Base-by-base conservation (phyloP, 2,797 vertebrate species). In the Schizopygopsis malacanthus region DNA sequence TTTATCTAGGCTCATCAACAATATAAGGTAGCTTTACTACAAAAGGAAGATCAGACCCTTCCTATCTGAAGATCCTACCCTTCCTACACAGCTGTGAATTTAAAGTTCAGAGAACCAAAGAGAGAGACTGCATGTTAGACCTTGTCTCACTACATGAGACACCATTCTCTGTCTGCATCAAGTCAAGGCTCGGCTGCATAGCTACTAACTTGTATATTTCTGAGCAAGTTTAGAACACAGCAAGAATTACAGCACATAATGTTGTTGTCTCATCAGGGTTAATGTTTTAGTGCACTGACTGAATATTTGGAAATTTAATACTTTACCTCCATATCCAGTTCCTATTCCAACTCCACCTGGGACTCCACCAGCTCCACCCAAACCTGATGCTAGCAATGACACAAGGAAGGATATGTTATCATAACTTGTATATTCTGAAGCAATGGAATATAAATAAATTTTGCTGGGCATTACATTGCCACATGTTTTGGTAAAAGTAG, bases 291-390 rank as follows among this genome's bases (percentile, higher is more conserved):
- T 50, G 71, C 50, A 75, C 72, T 50, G 15, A 28, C 5, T 76
- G 28, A 37, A 37, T 33, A 33, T 54, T 76, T 81, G 45, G 16
- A 41, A 41, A 56, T 71, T 9, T 6, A 25, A 56, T 71, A 20
- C 18, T 56, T 63, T 75, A 28, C 45, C 70, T 47, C 65, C 56
- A 63, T 76, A 82, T 56, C 63, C 72, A 54, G 56, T 77, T 82
- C 47, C 63, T 70, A 22, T 54, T 52, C 65, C 67, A 71, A n/a
- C 56, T 82, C 85, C 72, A 16, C 72, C 39, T 25, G 39, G 28
- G 15, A n/a, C 69, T 82, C 85, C 80, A 69, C 79, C 63, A 12
- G 65, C 75, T 84, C 75, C 71, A 18, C 56, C 69, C 28, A 33
- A 84, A 65, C 71, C 72, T 52, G 67, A 18, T 84, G 59, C 37